Percentiles rank a stretch among this genome's conserved stretches.
Evolutionary conservation across 2,888 invertebrate genomes (phyloP).

Genomic region (Myopa testacea): DNA sequence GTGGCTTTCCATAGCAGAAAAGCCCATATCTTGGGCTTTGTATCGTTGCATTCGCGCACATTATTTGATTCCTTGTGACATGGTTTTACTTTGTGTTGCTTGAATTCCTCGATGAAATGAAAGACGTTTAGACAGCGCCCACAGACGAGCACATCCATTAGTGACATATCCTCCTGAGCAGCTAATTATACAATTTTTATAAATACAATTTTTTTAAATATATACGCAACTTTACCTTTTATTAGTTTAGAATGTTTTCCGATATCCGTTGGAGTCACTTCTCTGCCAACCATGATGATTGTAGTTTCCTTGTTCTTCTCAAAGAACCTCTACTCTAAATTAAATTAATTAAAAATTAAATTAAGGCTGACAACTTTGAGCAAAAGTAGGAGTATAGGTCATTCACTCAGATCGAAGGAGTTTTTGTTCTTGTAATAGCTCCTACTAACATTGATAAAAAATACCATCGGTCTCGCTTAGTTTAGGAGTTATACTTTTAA

Average conservation of each 20-base stretch:
- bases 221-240: constrained; percentile 69
- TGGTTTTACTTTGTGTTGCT: constrained; percentile 74
- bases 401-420: no score
- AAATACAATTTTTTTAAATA: background rate
- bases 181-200: constrained; percentile 67
- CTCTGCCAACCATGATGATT: constrained; percentile 64
- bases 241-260: constrained; percentile 74
- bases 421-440: no score
- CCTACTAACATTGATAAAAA: no score
- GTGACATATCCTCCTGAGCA: constrained; percentile 81
- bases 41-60: constrained; percentile 74
- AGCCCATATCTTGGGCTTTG: constrained; percentile 87
- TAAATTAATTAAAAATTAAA: no score
- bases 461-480: no score
- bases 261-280: constrained; percentile 73
- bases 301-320: background rate
- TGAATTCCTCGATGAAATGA: constrained; percentile 83
- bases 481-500: no score
- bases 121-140: constrained; percentile 85
- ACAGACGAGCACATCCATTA: constrained; percentile 83
- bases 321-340: background rate
- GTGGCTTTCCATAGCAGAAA: constrained; percentile 84
- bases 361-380: no score
- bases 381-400: no score
- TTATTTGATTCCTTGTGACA: constrained; percentile 69